Evolutionary conservation across 2,113 vertebrate genomes (phyloP).

Genomic region (Daphoenositta chrysoptera): DNA sequence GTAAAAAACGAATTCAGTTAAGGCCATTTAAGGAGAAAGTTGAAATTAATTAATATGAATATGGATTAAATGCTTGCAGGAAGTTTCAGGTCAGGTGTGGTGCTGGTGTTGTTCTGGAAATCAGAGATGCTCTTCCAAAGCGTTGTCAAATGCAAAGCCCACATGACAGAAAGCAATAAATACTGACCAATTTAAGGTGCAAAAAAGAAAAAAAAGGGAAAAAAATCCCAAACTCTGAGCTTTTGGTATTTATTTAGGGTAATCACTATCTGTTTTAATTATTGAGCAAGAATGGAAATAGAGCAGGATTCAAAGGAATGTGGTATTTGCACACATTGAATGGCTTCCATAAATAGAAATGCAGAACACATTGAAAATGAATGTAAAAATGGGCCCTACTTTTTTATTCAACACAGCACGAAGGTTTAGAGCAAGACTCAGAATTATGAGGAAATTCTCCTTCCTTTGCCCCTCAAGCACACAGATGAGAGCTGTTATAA

Average conservation of each 20-base stretch:
- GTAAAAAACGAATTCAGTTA: background rate
- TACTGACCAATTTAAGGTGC: background rate
- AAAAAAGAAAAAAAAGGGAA: background rate
- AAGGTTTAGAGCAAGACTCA: background rate
- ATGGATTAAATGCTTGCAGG: background rate
- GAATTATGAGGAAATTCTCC: background rate
- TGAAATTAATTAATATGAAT: background rate
- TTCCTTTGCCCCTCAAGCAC: background rate
- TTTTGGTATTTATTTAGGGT: background rate
- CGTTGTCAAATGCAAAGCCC: background rate
- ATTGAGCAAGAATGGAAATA: background rate
- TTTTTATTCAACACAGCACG: background rate
- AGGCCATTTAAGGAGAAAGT: background rate
- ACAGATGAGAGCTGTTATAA: background rate
- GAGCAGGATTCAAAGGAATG: background rate
- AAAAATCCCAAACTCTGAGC: background rate
- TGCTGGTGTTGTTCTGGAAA: background rate
- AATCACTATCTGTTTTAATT: slow-evolving; percentile 18
- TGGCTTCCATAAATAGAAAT: slow-evolving; percentile 35
- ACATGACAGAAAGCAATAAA: background rate
- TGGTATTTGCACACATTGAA: slow-evolving; percentile 1
- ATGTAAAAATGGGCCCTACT: background rate
- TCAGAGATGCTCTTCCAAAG: background rate
- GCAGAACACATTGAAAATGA: background rate
- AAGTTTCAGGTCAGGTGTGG: background rate